Conservation (phyloP, 2,888 invertebrate species). For the Spatulosminthurus flaviceps region DNA sequence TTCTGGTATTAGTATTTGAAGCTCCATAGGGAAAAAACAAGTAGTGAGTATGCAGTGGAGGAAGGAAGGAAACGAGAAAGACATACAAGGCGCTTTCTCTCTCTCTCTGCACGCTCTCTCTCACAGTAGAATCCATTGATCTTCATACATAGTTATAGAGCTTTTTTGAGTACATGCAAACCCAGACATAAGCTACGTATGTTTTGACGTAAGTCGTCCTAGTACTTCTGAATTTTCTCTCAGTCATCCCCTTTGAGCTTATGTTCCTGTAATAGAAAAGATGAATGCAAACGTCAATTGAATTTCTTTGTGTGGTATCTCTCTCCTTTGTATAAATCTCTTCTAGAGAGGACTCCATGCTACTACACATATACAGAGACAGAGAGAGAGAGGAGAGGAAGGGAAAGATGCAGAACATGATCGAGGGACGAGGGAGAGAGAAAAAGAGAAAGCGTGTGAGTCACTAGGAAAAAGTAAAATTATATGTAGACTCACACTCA, state of each 20-base stretch:
- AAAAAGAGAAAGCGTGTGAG: not conserved
- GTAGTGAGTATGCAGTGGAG: not conserved
- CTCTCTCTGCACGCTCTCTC: not conserved
- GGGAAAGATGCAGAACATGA: not conserved
- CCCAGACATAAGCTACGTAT: too few relatives aligned
- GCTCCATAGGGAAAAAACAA: too few relatives aligned
- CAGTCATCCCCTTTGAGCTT: constrained; percentile 18
- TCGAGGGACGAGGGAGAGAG: not conserved
- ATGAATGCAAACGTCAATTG: constrained; percentile 12
- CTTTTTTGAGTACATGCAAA: too few relatives aligned
- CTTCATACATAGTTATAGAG: too few relatives aligned
- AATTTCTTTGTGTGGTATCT: constrained; percentile 12
- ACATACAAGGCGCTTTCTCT: not conserved
- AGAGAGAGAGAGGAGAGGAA: too few relatives aligned
- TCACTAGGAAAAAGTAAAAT: not conserved
- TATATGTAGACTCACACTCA: not conserved
- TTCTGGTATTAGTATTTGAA: too few relatives aligned
- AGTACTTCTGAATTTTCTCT: not conserved
- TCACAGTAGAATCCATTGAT: too few relatives aligned
- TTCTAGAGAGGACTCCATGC: not conserved
- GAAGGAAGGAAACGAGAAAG: constrained; percentile 2
- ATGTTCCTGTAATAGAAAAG: not conserved
- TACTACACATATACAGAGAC: too few relatives aligned
- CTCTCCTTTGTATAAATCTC: constrained; percentile 18
- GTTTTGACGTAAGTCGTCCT: too few relatives aligned